phyloP scores from a whole-genome alignment of 2,797 vertebrate species.

The Chiroxiphia lanceolata region DNA sequence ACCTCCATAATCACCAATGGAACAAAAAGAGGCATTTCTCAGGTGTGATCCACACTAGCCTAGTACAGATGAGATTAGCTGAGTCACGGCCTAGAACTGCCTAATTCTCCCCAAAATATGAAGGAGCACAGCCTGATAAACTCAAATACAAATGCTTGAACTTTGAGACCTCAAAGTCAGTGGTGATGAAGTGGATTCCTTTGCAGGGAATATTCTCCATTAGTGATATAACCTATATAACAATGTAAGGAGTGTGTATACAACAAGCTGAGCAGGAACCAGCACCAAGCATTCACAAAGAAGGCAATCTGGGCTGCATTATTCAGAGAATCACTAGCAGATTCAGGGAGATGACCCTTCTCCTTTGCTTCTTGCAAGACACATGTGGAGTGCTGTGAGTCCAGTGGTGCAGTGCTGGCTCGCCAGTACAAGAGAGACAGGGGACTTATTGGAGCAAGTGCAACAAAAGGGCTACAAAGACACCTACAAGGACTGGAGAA shows the following conservation, averaged over 20 bases:
- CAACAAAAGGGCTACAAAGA: not conserved
- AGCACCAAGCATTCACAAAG: not conserved
- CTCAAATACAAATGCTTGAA: not conserved
- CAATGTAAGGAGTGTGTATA: not conserved
- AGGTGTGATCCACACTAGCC: not conserved
- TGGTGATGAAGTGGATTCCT: not conserved
- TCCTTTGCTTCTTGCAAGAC: not conserved
- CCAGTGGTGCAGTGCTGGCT: not conserved
- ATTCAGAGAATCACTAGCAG: not conserved
- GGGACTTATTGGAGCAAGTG: not conserved
- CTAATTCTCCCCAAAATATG: not conserved
- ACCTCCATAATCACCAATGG: not conserved
- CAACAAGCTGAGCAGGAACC: not conserved
- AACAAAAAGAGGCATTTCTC: not conserved
- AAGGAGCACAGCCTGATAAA: not conserved
- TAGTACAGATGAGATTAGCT: not conserved
- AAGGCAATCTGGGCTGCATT: not conserved
- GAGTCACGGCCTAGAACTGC: not conserved
- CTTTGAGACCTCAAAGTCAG: not conserved
- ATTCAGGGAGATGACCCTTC: not conserved
- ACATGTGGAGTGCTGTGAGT: not conserved
- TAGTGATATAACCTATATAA: not conserved
- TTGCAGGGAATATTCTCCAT: not conserved
- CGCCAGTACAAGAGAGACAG: not conserved
- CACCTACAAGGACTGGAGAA: not conserved